phyloP scores from a whole-genome alignment of 1,140 invertebrate genomes.

The Drosophila repleta region DNA sequence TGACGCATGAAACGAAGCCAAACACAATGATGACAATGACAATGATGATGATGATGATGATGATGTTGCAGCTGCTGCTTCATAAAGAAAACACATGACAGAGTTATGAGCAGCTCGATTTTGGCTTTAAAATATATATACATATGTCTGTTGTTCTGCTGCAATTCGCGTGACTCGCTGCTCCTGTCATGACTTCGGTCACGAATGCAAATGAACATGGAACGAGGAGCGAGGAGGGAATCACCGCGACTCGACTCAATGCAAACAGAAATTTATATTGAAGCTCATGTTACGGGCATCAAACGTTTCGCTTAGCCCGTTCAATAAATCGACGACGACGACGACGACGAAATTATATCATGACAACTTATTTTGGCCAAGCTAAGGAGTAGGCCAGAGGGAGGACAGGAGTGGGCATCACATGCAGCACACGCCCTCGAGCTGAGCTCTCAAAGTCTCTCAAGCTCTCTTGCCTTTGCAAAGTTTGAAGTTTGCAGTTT shows the following conservation, averaged over 20 bases:
- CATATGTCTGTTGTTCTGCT: conserved; percentile 29
- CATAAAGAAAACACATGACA: conserved; percentile 29
- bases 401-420: no score
- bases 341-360: conserved; percentile 40
- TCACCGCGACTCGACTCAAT: neutral
- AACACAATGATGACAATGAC: conserved; percentile 10
- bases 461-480: neutral
- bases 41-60: conserved; percentile 10
- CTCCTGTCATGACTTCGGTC: conserved; percentile 67
- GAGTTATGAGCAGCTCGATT: conserved; percentile 37
- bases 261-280: conserved; percentile 42
- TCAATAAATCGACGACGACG: conserved; percentile 18
- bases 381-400: no score
- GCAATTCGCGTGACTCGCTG: conserved; percentile 63
- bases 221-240: neutral
- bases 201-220: conserved; percentile 72
- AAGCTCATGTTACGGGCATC: conserved; percentile 69
- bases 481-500: conserved; percentile 55
- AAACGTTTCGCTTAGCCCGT: conserved; percentile 47
- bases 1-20: conserved; percentile 30
- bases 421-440: neutral
- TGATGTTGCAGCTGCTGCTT: conserved; percentile 16
- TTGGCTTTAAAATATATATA: conserved; percentile 41
- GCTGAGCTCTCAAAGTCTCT: conserved; percentile 10
- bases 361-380: conserved; percentile 57